Percentiles rank a stretch among this genome's conserved stretches.
Conservation (phyloP, 2,888 invertebrate species). For the Orthosia gracilis region DNA sequence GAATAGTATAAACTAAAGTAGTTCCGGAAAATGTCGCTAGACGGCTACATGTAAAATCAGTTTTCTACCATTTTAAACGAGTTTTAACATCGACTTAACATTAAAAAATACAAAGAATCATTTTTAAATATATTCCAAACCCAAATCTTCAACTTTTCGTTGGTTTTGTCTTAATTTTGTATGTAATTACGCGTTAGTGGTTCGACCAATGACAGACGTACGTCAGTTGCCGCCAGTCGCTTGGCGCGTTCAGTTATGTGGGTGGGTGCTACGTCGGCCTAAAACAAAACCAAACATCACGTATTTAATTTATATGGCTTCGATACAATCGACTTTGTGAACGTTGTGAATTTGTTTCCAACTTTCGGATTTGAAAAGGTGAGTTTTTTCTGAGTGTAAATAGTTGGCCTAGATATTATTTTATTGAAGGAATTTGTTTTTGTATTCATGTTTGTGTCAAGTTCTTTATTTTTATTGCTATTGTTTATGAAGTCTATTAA, state of each 20-base stretch:
- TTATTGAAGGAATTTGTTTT: background rate
- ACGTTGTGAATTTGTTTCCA: conserved; percentile 51
- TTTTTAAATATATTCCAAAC: background rate
- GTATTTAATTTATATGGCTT: conserved; percentile 75
- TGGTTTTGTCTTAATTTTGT: conserved; percentile 3
- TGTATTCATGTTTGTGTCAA: background rate
- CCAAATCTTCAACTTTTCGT: background rate
- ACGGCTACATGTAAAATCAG: background rate
- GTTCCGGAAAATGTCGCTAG: conserved; percentile 45
- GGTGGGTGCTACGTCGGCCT: conserved; percentile 62
- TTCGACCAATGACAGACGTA: conserved; percentile 66
- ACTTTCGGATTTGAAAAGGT: conserved; percentile 47
- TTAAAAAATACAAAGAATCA: accelerated
- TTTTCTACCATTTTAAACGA: background rate
- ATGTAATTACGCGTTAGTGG: conserved; percentile 49
- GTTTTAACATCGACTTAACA: background rate
- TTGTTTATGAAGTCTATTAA: background rate
- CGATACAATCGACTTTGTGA: conserved; percentile 58
- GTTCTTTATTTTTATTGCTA: background rate
- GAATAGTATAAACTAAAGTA: conserved; percentile 55
- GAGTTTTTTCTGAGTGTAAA: conserved; percentile 12
- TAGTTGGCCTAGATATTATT: conserved; percentile 1
- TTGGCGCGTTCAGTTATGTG: conserved; percentile 77
- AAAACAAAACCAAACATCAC: conserved; percentile 72
- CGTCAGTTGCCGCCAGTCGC: conserved; percentile 82